Evolutionary conservation across 2,888 invertebrate species (phyloP), one percentile per base, ranked within the genome.

Genomic region (Dynastes hyllus): DNA sequence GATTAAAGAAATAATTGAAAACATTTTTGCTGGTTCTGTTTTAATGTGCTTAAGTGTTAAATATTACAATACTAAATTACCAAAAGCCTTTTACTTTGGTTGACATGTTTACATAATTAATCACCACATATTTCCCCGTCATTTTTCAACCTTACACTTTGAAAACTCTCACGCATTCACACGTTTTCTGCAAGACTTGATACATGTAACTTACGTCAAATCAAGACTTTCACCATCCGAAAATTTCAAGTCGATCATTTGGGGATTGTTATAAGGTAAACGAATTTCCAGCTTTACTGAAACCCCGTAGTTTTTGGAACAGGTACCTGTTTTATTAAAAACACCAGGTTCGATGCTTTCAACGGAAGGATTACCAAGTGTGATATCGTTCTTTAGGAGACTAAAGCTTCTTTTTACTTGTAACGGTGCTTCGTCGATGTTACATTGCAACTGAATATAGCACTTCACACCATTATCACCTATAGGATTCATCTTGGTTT

Each of bases 231-330:
- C 58, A 11, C 79, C 79, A 55, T 79, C 79, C 29, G 53, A 73
- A 37, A 79, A 79, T 73, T 77, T 71, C 29, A 79, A 77, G 45
- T 79, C 79, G 3, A 79, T 71, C 75, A 77, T 79, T 53, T 79
- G 79, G 13, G 76, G 69, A 55, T 79, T 77, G 50, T 79, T 79
- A 37, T 77, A 66, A 2, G 79, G 79, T n/a, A 79, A 29, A 8
- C 79, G 77, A 53, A 79, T 79, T 29, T 77, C 79, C 11, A 79
- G 50, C 65, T 77, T 79, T 13, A 79, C 55, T 2, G 79, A 37
- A 22, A 70, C 77, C 2, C 77, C 76, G 27, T 79, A 79, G 22
- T 40, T 53, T 53, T 55, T 40, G 9, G 65, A 22, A 29, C n/a
- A 63, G 8, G 77, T 29, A 13, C 16, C 8, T 11, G 16, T 11